phyloP scores from a whole-genome alignment of 2,888 invertebrate species.

The Scaptomyza cyrtandrae region DNA sequence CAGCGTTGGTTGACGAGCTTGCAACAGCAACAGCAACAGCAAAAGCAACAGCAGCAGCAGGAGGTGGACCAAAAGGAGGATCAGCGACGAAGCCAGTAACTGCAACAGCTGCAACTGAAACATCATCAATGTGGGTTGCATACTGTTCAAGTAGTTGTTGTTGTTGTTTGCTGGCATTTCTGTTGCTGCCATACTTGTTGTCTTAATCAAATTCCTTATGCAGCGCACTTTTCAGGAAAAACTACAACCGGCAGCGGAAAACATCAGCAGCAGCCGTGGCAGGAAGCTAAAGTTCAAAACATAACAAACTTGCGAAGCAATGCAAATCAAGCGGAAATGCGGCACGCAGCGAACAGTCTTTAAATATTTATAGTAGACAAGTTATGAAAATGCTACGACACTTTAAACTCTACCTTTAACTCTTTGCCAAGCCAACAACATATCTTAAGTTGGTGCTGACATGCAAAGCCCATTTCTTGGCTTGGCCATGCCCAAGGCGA shows the following conservation, averaged over 20 bases:
- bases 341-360: conserved; percentile 43
- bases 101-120: conserved; percentile 59
- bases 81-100: background rate
- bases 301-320: conserved; percentile 77
- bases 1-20: conserved; percentile 55
- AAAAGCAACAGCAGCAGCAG: conserved; percentile 20
- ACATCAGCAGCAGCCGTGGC: conserved; percentile 44
- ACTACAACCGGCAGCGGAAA: conserved; percentile 55
- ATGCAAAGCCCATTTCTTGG: conserved; percentile 45
- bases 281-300: conserved; percentile 77
- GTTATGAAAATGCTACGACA: conserved; percentile 60
- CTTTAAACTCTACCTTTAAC: conserved; percentile 52
- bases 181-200: conserved; percentile 51
- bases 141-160: conserved; percentile 22
- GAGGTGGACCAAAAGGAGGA: conserved; percentile 15
- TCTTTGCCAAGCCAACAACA: conserved; percentile 1
- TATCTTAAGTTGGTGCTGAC: conserved; percentile 51
- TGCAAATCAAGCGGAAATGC: conserved; percentile 80
- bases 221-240: conserved; percentile 74
- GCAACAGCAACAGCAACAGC: conserved; percentile 33
- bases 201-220: conserved; percentile 78
- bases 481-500: conserved; percentile 46
- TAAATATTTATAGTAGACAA: conserved; percentile 36
- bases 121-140: conserved; percentile 57
- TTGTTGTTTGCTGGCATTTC: conserved; percentile 44